Base-by-base conservation (phyloP, 2,888 invertebrate genomes). In the Anthrax anthrax region DNA sequence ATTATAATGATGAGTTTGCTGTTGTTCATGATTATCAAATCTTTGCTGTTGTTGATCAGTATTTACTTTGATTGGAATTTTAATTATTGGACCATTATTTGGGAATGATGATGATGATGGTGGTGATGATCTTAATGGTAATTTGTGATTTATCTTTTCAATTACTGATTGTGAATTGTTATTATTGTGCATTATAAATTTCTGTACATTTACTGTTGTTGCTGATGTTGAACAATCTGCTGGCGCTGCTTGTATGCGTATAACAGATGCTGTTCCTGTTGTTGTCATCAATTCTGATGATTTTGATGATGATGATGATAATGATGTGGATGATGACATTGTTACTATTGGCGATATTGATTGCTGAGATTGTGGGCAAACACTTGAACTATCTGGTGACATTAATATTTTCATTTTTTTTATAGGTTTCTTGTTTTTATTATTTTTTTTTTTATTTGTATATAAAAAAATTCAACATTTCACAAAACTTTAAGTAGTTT, bases 361-460 rank as follows among this genome's bases (percentile, higher is more conserved):
- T 50, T 44, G 46, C 49, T 53, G 57, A 59, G 58, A 52, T 62
- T 61, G 49, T 23, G 23, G 8, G 8, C 23, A 59, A 60, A 57
- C 64, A 63, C 64, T 63, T 42, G 68, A 68, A 56, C 67, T 68
- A 59, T 69, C 67, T 47, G 68, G 67, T 52, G 67, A 67, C 67
- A 68, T 67, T 44, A 68, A 58, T 65, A 69, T 67, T 61, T 63
- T 66, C 57, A 57, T 32, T 18, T 43, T 47, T 23, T 41, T 29
- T 29, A 27, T 23, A 37, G 29, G 10, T 17, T 18, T 17, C 32
- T 38, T 38, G 12, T 32, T 42, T n/a, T n/a, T n/a, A n/a, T n/a
- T n/a, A n/a, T n/a, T n/a, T n/a, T n/a, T n/a, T n/a, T n/a, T n/a
- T n/a, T n/a, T n/a, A n/a, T n/a, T n/a, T n/a, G n/a, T n/a, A n/a